Conservation (phyloP, 2,797 vertebrate genomes). For the Onychomys leucogaster region DNA sequence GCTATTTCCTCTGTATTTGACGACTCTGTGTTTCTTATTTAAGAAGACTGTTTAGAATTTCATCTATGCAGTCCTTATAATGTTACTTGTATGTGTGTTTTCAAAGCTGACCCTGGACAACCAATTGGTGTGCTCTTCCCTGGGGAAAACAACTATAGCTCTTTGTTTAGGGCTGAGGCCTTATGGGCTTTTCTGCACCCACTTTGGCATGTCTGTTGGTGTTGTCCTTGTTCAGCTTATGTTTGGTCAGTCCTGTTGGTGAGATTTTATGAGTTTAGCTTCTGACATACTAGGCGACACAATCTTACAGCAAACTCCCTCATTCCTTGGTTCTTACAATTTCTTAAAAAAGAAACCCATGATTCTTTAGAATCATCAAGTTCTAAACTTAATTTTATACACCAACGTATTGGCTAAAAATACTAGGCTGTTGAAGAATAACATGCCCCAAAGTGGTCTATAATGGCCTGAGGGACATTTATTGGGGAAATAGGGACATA, state of each 20-base stretch:
- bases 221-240: neutral
- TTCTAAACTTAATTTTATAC: conserved; percentile 41
- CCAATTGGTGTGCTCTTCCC: neutral
- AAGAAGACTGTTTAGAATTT: no score
- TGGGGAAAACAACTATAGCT: neutral
- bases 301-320: neutral
- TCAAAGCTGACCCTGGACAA: neutral
- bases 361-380: neutral
- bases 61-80: neutral
- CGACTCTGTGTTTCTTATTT: no score
- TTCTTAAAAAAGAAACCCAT: conserved; percentile 27
- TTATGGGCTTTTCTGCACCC: no score
- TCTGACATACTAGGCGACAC: neutral
- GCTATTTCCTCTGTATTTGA: no score
- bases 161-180: neutral
- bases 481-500: neutral
- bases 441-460: neutral
- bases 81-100: neutral
- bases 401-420: conserved; percentile 24
- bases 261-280: neutral
- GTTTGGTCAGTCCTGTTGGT: neutral
- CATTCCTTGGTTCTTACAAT: neutral
- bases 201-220: neutral
- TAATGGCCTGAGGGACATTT: neutral
- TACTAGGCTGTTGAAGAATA: neutral